Conservation (phyloP, 2,797 vertebrate species). For the Hemibagrus guttatus region DNA sequence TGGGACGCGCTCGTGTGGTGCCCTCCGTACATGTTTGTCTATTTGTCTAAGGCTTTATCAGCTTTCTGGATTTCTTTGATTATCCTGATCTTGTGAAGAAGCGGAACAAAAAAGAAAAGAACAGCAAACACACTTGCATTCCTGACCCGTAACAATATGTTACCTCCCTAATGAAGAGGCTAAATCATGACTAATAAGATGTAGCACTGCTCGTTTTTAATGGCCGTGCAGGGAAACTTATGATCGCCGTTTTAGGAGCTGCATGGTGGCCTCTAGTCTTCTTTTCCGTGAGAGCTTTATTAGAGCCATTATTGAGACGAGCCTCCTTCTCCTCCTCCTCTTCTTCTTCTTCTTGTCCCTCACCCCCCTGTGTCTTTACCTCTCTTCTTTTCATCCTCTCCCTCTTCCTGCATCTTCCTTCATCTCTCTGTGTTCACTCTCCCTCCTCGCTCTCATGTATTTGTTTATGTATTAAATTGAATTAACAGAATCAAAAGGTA, state of each 20-base stretch:
- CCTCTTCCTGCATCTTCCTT: conserved; percentile 63
- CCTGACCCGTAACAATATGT: conserved; percentile 52
- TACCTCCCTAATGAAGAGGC: conserved; percentile 51
- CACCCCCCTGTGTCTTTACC: conserved; percentile 47
- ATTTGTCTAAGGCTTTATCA: conserved; percentile 11
- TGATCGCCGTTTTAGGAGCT: conserved; percentile 60
- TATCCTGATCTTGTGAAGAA: conserved; percentile 24
- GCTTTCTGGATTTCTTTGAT: conserved; percentile 21
- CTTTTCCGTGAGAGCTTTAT: conserved; percentile 74
- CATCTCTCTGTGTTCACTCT: conserved; percentile 61
- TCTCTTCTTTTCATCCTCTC: conserved; percentile 59
- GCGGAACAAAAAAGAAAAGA: conserved; percentile 7
- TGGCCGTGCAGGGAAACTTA: conserved; percentile 53
- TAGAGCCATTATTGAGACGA: conserved; percentile 62
- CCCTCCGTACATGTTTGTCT: conserved; percentile 25
- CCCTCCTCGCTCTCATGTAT: conserved; percentile 68
- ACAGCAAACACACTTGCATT: conserved; percentile 38
- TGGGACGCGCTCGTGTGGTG: conserved; percentile 43
- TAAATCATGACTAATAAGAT: conserved; percentile 53
- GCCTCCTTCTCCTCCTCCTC: conserved; percentile 49
- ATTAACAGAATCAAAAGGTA: conserved; percentile 84
- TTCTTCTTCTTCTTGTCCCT: conserved; percentile 49
- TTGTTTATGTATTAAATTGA: conserved; percentile 86
- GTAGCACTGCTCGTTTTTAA: conserved; percentile 47
- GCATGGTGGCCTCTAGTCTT: conserved; percentile 74